Evolutionary conservation across 2,888 invertebrate species (phyloP), one percentile per base, ranked within the genome.

Genomic region (Mycalesis mineus): DNA sequence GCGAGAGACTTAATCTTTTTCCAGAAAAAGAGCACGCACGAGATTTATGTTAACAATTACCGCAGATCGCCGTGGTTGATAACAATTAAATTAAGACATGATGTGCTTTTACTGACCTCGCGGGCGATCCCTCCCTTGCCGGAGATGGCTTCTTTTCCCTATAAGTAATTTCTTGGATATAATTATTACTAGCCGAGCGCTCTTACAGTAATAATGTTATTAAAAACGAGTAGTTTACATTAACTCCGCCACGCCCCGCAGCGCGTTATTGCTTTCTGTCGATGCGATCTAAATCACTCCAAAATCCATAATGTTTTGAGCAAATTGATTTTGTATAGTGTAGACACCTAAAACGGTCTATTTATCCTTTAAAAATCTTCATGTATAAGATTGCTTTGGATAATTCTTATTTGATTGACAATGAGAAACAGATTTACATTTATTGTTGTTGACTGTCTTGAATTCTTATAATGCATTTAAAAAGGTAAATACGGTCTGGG

Each of bases 31-130:
- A 58, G 36, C 62, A 60, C 61, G 65, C 65, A 66, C 61, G 72
- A 73, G 76, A 78, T 78, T 76, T 73, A 72, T 75, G 76, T 74
- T 74, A 77, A 77, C 79, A 84, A 78, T 82, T 77, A 81, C 70
- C 66, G 66, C 61, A 65, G 85, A 85, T 86, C 73, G 80, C 83
- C 80, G 83, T 82, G 83, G 77, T 62, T 65, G 86, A 85, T 86
- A 80, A 76, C 68, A 73, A 65, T 75, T 76, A 78, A 82, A 84
- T 83, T 76, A 84, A 84, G 83, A 82, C 80, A 51, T 51, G 72
- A 51, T 51, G 72, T 73, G 70, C 67, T 62, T 68, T 65, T 75
- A 78, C 78, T 82, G 82, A 78, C 77, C 69, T 64, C 68, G 64
- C 63, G 68, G 70, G 66, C 70, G 71, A 72, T 62, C 62, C 62